Conservation (phyloP, 2,888 invertebrate genomes). For the Heliconius erato region DNA sequence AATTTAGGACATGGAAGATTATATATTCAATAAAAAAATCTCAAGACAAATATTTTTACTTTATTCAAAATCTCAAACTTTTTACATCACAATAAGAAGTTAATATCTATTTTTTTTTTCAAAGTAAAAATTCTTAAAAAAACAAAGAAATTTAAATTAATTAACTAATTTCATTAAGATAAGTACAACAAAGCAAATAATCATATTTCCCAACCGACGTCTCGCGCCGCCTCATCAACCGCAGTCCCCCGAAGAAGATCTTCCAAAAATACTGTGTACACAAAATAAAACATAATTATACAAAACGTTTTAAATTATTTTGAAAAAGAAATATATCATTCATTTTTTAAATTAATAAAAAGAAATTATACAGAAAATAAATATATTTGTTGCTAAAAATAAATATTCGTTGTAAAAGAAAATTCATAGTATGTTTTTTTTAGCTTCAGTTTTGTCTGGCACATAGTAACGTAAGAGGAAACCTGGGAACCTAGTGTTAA, state of each 20-base stretch:
- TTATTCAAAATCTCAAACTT: too few relatives aligned
- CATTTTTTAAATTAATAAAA: not conserved
- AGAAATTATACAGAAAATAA: not conserved
- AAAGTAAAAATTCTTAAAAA: not conserved
- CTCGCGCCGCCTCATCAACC: slow-evolving; percentile 5
- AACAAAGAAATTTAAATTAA: not conserved
- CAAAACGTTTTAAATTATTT: not conserved
- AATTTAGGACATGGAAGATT: too few relatives aligned
- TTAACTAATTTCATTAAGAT: not conserved
- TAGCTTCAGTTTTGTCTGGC: not conserved
- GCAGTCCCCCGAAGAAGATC: not conserved
- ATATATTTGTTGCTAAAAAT: not conserved
- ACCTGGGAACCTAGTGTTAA: not conserved
- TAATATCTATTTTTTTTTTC: too few relatives aligned
- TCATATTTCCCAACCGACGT: not conserved
- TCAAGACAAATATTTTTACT: too few relatives aligned
- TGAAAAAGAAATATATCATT: not conserved
- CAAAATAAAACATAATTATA: not conserved
- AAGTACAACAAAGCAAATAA: slow-evolving; percentile 10
- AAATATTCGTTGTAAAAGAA: not conserved
- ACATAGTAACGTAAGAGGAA: not conserved
- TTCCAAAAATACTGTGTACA: not conserved
- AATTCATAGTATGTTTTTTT: not conserved
- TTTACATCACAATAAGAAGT: too few relatives aligned
- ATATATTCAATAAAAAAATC: too few relatives aligned